Percentiles rank a stretch among this genome's conserved stretches.
Conservation (phyloP, 2,888 invertebrate genomes). For the Amphipyra berbera region DNA sequence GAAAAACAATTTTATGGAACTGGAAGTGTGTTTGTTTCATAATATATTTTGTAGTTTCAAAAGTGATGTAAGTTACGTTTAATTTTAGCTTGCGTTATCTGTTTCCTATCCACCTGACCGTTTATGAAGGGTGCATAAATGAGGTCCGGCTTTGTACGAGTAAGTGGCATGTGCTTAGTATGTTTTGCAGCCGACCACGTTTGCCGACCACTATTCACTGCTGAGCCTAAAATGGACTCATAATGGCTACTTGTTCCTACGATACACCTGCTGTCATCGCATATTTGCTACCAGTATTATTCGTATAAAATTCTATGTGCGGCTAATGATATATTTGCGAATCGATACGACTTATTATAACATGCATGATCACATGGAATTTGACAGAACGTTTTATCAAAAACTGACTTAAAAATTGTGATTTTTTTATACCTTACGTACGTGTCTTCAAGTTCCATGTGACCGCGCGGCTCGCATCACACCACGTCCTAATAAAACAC, state of each 20-base stretch:
- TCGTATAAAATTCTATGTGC: slow-evolving; percentile 72
- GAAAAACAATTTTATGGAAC: slow-evolving; percentile 55
- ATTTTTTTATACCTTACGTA: slow-evolving; percentile 48
- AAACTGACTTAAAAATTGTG: slow-evolving; percentile 34
- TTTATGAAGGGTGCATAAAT: slow-evolving; percentile 88
- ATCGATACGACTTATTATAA: slow-evolving; percentile 49
- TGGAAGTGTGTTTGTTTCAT: slow-evolving; percentile 40
- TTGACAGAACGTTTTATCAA: slow-evolving; percentile 57
- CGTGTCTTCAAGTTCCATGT: slow-evolving; percentile 60
- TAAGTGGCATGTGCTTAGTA: slow-evolving; percentile 70
- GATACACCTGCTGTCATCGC: slow-evolving; percentile 85
- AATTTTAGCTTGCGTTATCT: slow-evolving; percentile 58
- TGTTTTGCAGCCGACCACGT: slow-evolving; percentile 81
- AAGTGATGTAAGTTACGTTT: slow-evolving; percentile 34
- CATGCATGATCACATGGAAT: slow-evolving; percentile 72
- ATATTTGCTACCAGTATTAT: slow-evolving; percentile 82
- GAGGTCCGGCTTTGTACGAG: slow-evolving; percentile 70
- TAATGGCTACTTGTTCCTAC: slow-evolving; percentile 86
- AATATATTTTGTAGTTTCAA: slow-evolving; percentile 33
- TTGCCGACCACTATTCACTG: slow-evolving; percentile 80
- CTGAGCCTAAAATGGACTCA: slow-evolving; percentile 87
- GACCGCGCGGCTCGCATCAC: slow-evolving; percentile 54
- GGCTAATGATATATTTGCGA: slow-evolving; percentile 52
- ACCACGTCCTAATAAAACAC: slow-evolving; percentile 56
- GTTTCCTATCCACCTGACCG: slow-evolving; percentile 80